Evolutionary conservation across 2,888 invertebrate genomes (phyloP).

Genomic region (Ecliptopera silaceata): DNA sequence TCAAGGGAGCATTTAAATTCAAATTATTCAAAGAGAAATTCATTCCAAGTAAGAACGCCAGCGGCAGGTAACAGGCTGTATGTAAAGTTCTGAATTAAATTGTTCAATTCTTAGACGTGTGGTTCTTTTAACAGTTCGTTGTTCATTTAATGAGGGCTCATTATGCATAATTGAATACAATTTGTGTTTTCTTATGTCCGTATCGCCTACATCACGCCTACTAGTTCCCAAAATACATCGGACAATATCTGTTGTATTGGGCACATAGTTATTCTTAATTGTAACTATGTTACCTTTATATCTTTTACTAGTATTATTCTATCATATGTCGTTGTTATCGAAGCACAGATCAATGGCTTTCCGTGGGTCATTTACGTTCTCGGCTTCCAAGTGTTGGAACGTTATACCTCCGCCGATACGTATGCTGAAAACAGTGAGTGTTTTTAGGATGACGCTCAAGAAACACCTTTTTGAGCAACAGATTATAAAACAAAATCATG

Average conservation of each 20-base stretch:
- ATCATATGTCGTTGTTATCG: too few species aligned
- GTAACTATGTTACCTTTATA: too few species aligned
- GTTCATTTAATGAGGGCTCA: constrained; percentile 50
- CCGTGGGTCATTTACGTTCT: too few species aligned
- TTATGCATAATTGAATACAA: constrained; percentile 48
- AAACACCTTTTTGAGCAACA: too few species aligned
- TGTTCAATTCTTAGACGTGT: not conserved
- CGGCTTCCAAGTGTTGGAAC: too few species aligned
- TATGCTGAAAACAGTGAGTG: too few species aligned
- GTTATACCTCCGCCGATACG: too few species aligned
- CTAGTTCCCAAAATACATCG: constrained; percentile 30
- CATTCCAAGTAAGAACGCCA: not conserved
- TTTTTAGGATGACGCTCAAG: too few species aligned
- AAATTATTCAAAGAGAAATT: constrained; percentile 7
- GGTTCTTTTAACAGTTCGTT: constrained; percentile 45
- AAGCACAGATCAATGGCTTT: too few species aligned
- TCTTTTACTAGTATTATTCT: too few species aligned
- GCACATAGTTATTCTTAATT: not conserved
- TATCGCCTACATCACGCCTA: constrained; percentile 60
- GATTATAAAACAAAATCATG: too few species aligned
- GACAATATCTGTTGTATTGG: constrained; percentile 10
- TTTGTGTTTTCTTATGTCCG: constrained; percentile 47
- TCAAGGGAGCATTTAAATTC: not conserved
- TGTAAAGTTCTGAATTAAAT: constrained; percentile 2
- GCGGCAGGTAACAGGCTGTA: not conserved